Percentiles rank a stretch among this genome's conserved stretches.
These are phyloP conservation scores for Phoxinus dragarum DNA, from an alignment of 2,797 vertebrate species.

Conservation along the genomic window DNA sequence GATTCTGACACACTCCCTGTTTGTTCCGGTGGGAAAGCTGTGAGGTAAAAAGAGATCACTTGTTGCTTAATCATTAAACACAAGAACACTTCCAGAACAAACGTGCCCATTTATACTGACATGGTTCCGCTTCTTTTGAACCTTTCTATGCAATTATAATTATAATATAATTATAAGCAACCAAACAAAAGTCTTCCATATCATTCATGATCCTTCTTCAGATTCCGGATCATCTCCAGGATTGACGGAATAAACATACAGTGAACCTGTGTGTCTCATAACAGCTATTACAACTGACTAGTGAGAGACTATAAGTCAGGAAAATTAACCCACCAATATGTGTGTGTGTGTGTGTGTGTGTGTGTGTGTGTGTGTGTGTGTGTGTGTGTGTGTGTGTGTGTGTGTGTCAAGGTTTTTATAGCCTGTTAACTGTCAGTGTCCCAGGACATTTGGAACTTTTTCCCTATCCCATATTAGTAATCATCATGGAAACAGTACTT, in stretches of 20 bases:
- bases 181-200: neutral
- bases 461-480: neutral
- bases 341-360: no score
- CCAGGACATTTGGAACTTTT: neutral
- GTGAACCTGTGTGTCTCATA: neutral
- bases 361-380: no score
- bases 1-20: constrained; percentile 24
- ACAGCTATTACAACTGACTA: neutral
- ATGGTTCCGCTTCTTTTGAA: neutral
- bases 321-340: neutral
- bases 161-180: neutral
- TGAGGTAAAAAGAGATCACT: neutral
- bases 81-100: neutral
- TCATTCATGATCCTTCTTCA: neutral
- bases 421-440: neutral
- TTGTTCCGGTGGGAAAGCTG: constrained; percentile 28
- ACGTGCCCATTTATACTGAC: neutral
- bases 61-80: neutral
- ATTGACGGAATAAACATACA: neutral
- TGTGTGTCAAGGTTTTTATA: neutral
- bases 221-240: constrained; percentile 1
- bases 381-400: neutral
- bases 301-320: neutral
- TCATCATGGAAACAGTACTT: neutral
- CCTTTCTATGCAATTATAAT: neutral